These are phyloP conservation scores for Acrocephalus arundinaceus DNA, from an alignment of 2,113 vertebrate genomes.

Conservation along the genomic window DNA sequence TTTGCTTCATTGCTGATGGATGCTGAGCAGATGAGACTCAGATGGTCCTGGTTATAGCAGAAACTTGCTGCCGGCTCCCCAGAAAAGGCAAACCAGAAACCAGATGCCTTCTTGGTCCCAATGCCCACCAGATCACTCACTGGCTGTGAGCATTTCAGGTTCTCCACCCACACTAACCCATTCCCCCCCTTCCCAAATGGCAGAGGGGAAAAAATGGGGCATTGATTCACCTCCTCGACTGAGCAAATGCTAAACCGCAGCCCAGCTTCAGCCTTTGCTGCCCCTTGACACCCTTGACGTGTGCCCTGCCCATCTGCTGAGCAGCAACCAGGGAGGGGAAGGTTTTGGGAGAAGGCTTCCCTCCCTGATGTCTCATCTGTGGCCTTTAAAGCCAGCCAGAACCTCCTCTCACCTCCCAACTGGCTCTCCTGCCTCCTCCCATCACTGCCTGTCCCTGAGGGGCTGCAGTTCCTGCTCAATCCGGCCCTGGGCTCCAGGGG, in stretches of 20 bases:
- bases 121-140: neutral
- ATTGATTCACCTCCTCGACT: neutral
- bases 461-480: neutral
- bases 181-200: neutral
- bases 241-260: neutral
- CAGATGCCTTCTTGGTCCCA: neutral
- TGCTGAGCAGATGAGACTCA: neutral
- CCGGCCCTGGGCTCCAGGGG: neutral
- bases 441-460: neutral
- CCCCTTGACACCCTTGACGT: rapidly evolving
- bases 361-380: conserved; percentile 1
- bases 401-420: neutral
- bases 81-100: neutral
- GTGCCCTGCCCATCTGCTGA: neutral
- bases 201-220: rapidly evolving
- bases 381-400: neutral
- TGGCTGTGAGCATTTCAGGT: neutral
- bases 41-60: neutral
- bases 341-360: neutral
- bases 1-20: neutral
- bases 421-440: neutral
- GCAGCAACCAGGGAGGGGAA: neutral
- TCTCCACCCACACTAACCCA: neutral
- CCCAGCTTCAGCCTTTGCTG: neutral
- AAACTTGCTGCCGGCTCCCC: neutral